Evolutionary conservation across 2,888 invertebrate species (phyloP), one percentile per base, ranked within the genome.

Genomic region (Limenitis camilla): DNA sequence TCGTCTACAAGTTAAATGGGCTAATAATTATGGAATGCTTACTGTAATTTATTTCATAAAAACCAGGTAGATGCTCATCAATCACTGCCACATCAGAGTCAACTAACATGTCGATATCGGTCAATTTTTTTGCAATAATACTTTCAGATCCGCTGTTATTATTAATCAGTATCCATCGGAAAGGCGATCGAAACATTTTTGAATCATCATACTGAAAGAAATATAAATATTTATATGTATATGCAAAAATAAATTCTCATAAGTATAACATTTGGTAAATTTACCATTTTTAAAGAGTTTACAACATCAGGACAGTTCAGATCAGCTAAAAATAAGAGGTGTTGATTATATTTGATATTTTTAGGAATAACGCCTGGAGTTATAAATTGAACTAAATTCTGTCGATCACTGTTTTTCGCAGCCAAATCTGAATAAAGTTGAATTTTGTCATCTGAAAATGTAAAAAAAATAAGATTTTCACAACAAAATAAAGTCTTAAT

Each of bases 221-320:
- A 30, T 5, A 33, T 30, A 40, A 31, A 8, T 5, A 8, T 31
- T 39, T 42, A 38, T 52, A 43, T 19, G 10, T 38, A 1, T 31
- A 19, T 32, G 2, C 19, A 31, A 9, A 42, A 6, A n/a, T 10
- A n/a, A 36, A 3, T n/a, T 36, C 10, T 11, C 9, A 36, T 32
- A 19, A 19, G 27, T n/a, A 4, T 27, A 42, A 36, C 29, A 38
- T 94, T 81, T 63, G 6, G 5, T 33, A 27, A 27, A 32, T 93
- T 90, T 3, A 94, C 94, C 60, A 94, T 91, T 61, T 69, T 55
- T 19, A 82, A 67, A 55, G 71, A 72, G 2, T 56, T 32, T 2
- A 60, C 45, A 31, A 72, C 66, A 53, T 76, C 63, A 6, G 71
- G 68, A 60, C 86, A 86, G 4, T 56, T 61, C 2, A 83, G 57